Conservation (phyloP, 2,113 vertebrate genomes). For the Myocastor coypus region DNA sequence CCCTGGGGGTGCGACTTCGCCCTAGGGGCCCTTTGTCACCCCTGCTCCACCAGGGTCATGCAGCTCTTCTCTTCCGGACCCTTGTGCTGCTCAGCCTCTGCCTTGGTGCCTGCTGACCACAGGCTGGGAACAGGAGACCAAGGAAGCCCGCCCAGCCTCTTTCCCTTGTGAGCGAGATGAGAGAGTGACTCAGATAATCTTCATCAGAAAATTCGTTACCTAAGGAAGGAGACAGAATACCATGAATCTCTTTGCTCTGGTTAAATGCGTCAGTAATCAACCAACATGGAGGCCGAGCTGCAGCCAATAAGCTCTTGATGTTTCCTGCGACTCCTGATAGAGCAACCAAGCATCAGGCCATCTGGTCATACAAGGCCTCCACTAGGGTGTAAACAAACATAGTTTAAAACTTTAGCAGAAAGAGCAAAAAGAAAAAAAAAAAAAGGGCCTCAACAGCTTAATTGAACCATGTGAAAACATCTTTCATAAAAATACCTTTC, state of each 20-base stretch:
- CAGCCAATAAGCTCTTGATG: neutral
- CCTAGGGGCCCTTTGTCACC: neutral
- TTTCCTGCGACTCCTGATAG: neutral
- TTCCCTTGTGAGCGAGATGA: neutral
- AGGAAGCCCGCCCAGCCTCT: neutral
- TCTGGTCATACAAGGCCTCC: slow-evolving; percentile 46
- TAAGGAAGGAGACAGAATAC: neutral
- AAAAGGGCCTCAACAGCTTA: slow-evolving; percentile 50
- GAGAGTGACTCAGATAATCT: neutral
- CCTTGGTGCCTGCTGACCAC: neutral
- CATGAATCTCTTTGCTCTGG: neutral
- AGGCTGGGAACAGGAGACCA: neutral
- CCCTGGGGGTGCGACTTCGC: neutral
- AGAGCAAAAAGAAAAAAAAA: slow-evolving; percentile 51
- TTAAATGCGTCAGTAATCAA: slow-evolving; percentile 19
- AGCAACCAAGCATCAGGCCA: neutral
- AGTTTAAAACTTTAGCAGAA: slow-evolving; percentile 16
- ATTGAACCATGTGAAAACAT: slow-evolving; percentile 24
- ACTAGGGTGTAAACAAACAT: slow-evolving; percentile 24
- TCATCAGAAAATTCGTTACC: slow-evolving; percentile 20
- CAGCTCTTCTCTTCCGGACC: neutral
- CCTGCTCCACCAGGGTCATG: neutral
- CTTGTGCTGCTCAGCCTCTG: neutral
- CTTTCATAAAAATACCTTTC: slow-evolving; percentile 22
- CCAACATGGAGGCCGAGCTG: neutral